A percentile compares a stretch with the other conserved stretches of the same genome.
phyloP scores from a whole-genome alignment of 2,888 invertebrate species.

The Aproaerema taeniolella region DNA sequence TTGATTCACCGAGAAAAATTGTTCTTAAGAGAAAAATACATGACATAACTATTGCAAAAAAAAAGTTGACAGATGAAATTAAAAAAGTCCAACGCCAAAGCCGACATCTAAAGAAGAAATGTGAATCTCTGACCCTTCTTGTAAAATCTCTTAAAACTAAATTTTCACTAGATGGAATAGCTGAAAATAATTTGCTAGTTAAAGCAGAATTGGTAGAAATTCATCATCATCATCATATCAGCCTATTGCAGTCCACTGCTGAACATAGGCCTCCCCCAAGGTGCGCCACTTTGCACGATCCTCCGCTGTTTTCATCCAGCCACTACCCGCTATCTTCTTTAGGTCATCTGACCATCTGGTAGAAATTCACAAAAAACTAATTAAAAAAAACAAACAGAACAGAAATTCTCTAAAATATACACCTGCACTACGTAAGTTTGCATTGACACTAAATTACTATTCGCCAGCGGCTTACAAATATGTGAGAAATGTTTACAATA shows the following conservation, averaged over 20 bases:
- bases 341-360: no score
- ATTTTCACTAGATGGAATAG: background rate
- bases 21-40: conserved; percentile 5
- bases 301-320: no score
- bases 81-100: conserved; percentile 8
- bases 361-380: no score
- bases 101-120: conserved; percentile 9
- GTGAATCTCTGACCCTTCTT: conserved; percentile 7
- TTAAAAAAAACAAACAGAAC: background rate
- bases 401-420: background rate
- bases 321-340: no score
- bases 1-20: conserved; percentile 10
- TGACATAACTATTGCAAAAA: conserved; percentile 1
- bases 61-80: background rate
- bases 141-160: background rate
- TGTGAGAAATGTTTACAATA: conserved; percentile 6
- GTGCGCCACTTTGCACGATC: no score
- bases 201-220: background rate
- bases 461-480: conserved; percentile 17
- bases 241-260: no score
- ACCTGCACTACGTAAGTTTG: conserved; percentile 8
- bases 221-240: no score
- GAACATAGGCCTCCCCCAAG: no score
- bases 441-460: conserved; percentile 11
- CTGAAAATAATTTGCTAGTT: background rate